These are phyloP conservation scores for Cinclus cinclus DNA, from an alignment of 2,113 vertebrate species.

Conservation along the genomic window DNA sequence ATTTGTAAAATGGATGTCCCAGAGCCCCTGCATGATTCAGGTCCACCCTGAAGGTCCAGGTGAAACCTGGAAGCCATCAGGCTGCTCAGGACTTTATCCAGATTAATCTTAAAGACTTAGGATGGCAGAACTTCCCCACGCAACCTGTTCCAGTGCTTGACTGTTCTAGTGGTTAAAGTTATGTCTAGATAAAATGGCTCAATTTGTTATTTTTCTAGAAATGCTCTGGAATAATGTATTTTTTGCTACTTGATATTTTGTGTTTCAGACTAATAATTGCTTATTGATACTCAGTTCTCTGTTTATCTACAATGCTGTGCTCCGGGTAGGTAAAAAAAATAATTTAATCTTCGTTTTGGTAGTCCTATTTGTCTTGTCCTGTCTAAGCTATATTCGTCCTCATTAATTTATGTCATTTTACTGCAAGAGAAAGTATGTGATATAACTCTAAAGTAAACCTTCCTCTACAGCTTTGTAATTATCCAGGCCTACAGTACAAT, in stretches of 20 bases:
- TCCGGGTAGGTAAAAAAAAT: neutral
- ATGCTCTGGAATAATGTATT: neutral
- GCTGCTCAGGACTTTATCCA: neutral
- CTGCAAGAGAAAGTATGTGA: neutral
- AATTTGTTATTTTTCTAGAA: neutral
- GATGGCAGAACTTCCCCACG: accelerated
- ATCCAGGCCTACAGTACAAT: neutral
- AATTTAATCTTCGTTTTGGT: neutral
- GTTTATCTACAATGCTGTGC: neutral
- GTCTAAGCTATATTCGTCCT: neutral
- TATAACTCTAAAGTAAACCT: neutral
- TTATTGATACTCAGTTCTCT: neutral
- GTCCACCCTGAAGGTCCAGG: neutral
- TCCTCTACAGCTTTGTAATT: neutral
- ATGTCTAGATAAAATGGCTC: neutral
- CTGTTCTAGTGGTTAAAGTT: neutral
- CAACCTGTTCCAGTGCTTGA: neutral
- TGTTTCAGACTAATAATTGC: neutral
- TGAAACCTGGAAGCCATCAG: neutral
- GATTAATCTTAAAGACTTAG: neutral
- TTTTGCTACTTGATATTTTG: neutral
- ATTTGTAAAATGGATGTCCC: neutral
- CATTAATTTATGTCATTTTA: neutral
- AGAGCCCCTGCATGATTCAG: neutral
- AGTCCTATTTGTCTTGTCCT: neutral